These are phyloP conservation scores for Gymnoscopelus braueri DNA, from an alignment of 2,797 vertebrate genomes.

Conservation along the genomic window DNA sequence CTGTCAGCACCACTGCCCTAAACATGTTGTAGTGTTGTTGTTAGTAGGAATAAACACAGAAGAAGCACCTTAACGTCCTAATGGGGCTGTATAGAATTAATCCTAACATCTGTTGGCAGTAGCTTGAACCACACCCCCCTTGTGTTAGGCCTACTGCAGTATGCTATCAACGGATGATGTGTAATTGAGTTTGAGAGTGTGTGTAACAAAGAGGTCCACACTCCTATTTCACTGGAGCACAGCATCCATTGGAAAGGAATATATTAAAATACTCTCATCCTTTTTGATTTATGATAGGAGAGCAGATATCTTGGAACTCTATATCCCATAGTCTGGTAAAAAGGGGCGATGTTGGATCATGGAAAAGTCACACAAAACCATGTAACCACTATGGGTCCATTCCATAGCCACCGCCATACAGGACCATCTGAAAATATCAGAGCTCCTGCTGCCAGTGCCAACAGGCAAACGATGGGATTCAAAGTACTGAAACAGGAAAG, in stretches of 20 bases:
- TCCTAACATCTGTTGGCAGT: slow-evolving; percentile 64
- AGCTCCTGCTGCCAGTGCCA: slow-evolving; percentile 30
- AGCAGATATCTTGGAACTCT: slow-evolving; percentile 40
- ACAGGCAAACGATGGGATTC: slow-evolving; percentile 32
- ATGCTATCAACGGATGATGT: slow-evolving; percentile 49
- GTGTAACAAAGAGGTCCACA: slow-evolving; percentile 48
- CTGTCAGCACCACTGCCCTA: too few species aligned
- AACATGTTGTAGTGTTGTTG: too few species aligned
- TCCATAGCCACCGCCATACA: slow-evolving; percentile 47
- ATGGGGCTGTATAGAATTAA: slow-evolving; percentile 49
- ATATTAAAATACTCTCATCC: slow-evolving; percentile 39
- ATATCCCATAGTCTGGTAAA: slow-evolving; percentile 61
- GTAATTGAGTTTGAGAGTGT: slow-evolving; percentile 36
- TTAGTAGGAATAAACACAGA: too few species aligned
- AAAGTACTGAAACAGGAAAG: slow-evolving; percentile 59
- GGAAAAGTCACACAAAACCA: slow-evolving; percentile 62
- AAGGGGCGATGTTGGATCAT: slow-evolving; percentile 53
- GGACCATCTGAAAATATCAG: slow-evolving; percentile 46
- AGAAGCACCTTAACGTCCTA: slow-evolving; percentile 22
- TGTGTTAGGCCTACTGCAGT: not conserved
- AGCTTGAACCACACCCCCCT: slow-evolving; percentile 8
- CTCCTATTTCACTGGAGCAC: slow-evolving; percentile 46
- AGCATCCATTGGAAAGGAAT: slow-evolving; percentile 56
- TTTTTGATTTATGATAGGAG: slow-evolving; percentile 69
- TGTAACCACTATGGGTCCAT: slow-evolving; percentile 63